Evolutionary conservation across 2,888 invertebrate species (phyloP).

Genomic region (Vanessa cardui): DNA sequence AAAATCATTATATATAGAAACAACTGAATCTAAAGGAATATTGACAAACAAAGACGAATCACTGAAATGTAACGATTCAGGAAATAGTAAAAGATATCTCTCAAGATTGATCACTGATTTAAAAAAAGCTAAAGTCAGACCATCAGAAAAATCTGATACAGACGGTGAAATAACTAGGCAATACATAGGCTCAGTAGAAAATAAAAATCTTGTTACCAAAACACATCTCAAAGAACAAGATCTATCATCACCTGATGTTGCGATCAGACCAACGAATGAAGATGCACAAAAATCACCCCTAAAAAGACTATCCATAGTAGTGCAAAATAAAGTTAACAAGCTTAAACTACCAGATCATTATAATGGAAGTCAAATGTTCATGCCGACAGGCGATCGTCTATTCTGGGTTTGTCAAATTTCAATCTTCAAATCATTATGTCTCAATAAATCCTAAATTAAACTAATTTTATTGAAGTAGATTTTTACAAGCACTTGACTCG

Average conservation of each 20-base stretch:
- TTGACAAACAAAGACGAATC: conserved; percentile 45
- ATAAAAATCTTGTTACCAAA: conserved; percentile 49
- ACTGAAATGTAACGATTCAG: conserved; percentile 11
- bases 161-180: conserved; percentile 40
- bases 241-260: conserved; percentile 51
- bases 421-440: background rate
- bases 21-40: conserved; percentile 65
- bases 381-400: conserved; percentile 70
- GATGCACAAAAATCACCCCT: conserved; percentile 34
- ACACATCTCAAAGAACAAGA: conserved; percentile 46
- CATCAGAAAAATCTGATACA: conserved; percentile 40
- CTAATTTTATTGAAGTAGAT: no score
- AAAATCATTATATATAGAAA: conserved; percentile 67
- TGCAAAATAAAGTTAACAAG: conserved; percentile 54
- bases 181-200: conserved; percentile 43
- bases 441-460: no score
- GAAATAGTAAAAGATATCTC: conserved; percentile 53
- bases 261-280: conserved; percentile 39
- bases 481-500: no score
- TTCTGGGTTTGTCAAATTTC: conserved; percentile 67
- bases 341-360: conserved; percentile 59
- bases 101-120: conserved; percentile 63
- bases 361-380: conserved; percentile 67
- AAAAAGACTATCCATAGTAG: conserved; percentile 53
- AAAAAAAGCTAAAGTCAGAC: conserved; percentile 59